Evolutionary conservation across 2,113 vertebrate genomes (phyloP), one percentile per base, ranked within the genome.

Genomic region (Psophia crepitans): DNA sequence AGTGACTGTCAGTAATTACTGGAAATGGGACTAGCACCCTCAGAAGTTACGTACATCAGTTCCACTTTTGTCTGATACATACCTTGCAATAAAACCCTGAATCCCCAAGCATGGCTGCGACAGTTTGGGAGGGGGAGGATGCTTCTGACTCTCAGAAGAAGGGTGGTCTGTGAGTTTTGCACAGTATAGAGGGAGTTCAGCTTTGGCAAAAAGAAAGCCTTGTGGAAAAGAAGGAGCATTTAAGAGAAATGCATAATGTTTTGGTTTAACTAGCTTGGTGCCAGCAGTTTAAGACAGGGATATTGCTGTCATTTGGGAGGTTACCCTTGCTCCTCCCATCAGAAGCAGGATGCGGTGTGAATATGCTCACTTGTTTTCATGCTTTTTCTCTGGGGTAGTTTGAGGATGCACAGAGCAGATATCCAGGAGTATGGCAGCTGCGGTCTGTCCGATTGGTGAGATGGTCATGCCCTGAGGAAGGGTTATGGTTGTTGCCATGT

Each of bases 81-180:
- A 54, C 41, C 8, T 85, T 89, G 37, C 43, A 64, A 26, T 60
- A 56, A 73, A 90, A 6, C 8, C 28, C 19, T 58, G 78, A 93
- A 84, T 92, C 49, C 51, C 65, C 74, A 84, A 84, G 83, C n/a
- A 39, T 64, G 44, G 18, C 37, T 49, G 44, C 2, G 11, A 64
- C 68, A n/a, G 1, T 90, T 76, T 97, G 43, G 46, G 58, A 85
- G 20, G 8, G 20, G n/a, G 64, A 84, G 33, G 63, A 60, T 51
- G n/a, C 7, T 88, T 97, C 91, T 95, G 28, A 69, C 27, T 87
- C 23, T 80, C 71, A 70, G 44, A 64, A 87, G 44, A 71, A 88
- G 61, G 41, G 28, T 12, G 8, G 60, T 84, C 11, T 84, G 6
- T 5, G 53, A 79, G 19, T 56, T 70, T 89, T 94, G 51, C 58